phyloP scores from a whole-genome alignment of 1,140 invertebrate species.

The Temnothorax longispinosus region DNA sequence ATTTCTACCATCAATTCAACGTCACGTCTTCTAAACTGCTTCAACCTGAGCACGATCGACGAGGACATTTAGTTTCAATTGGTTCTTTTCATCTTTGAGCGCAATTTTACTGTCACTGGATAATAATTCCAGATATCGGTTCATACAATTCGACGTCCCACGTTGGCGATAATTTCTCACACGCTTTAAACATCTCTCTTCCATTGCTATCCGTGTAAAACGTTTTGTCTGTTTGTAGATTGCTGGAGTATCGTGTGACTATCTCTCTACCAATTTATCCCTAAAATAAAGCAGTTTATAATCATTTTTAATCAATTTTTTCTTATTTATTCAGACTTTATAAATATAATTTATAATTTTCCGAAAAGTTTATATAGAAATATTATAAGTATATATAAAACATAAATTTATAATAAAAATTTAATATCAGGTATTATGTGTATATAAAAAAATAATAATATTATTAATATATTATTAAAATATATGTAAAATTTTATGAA shows the following conservation, averaged over 20 bases:
- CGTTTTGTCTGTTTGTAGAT: slow-evolving; percentile 88
- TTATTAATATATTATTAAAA: neutral
- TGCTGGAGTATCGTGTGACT: slow-evolving; percentile 90
- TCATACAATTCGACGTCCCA: slow-evolving; percentile 90
- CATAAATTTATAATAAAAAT: neutral
- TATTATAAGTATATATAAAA: neutral
- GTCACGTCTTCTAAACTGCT: slow-evolving; percentile 90
- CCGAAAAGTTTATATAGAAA: neutral
- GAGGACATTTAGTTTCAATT: slow-evolving; percentile 89
- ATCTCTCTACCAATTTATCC: slow-evolving; percentile 94
- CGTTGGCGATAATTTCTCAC: slow-evolving; percentile 91
- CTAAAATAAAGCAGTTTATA: slow-evolving; percentile 81
- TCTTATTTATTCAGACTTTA: neutral
- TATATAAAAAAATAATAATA: neutral
- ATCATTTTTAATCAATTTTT: slow-evolving; percentile 59
- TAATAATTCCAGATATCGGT: slow-evolving; percentile 96
- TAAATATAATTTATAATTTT: neutral
- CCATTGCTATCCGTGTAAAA: slow-evolving; percentile 99
- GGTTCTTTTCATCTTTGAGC: slow-evolving; percentile 87
- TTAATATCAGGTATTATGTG: neutral
- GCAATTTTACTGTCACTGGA: slow-evolving; percentile 94
- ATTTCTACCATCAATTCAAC: slow-evolving; percentile 91
- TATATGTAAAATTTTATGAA: neutral
- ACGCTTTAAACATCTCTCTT: slow-evolving; percentile 93
- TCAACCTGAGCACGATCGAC: slow-evolving; percentile 96